Base-by-base conservation (phyloP, 1,140 invertebrate species). In the Cephus cinctus region DNA sequence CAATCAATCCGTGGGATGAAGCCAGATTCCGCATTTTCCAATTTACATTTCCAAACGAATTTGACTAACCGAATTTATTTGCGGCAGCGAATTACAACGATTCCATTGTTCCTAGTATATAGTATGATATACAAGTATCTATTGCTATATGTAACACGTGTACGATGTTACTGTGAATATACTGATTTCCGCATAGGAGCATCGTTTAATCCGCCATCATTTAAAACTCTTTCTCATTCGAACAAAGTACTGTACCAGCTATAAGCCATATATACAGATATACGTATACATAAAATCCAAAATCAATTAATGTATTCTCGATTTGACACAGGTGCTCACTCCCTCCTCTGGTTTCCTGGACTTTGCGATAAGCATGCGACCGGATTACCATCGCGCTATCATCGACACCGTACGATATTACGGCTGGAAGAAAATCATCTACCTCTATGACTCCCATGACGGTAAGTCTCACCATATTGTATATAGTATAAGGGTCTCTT, bases 381-480 rank as follows among this genome's bases (percentile, higher is more conserved):
- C 94, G n/a, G 89, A 95, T 75, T 96, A 96, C 76, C 91, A 96
- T 73, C 85, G 86, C 59, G 94, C 94, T 27, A 89, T 98, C 62
- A 88, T 96, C 56, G 94, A 96, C 77, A 90, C 93, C 16, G 92
- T 97, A 54, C 80, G 86, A 52, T 87, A 92, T 73, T 96, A 96
- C 70, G 86, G 87, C 34, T 98, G 94, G 94, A 85, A 85, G 56
- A 88, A 88, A 67, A 90, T 98, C 61, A 92, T 96, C 67, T 98
- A 95, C 78, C 81, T 98, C 47, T 97, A 96, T 71, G 92, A 96
- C 76, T 94, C 92, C 4, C 90, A 96, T 68, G 93, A 96, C 74
- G 94, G 94, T 96, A 79, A 87, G 88, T 85, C 55, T 38, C 36
- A n/a, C n/a, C n/a, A n/a, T n/a, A n/a, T n/a, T n/a, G n/a, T n/a